Conservation (phyloP, 2,797 vertebrate genomes). For the Gambusia yucatana region DNA sequence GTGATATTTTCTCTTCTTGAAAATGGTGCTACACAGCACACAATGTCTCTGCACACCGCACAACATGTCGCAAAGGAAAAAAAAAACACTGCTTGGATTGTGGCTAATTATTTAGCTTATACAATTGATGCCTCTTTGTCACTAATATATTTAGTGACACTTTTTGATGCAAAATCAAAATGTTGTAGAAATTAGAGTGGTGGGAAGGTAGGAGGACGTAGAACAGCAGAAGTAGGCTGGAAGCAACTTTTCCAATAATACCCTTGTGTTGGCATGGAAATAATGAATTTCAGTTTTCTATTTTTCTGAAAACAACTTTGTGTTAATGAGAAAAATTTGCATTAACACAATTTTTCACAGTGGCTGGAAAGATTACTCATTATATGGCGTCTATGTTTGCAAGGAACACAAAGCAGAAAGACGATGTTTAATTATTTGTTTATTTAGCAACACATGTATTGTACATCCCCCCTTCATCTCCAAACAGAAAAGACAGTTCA, state of each 20-base stretch:
- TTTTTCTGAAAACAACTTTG: neutral
- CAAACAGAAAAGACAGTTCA: neutral
- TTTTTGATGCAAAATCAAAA: neutral
- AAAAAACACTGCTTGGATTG: neutral
- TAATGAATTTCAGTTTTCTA: neutral
- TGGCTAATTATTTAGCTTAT: neutral
- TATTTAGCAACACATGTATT: neutral
- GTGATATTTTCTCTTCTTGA: neutral
- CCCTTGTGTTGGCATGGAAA: neutral
- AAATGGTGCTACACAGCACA: neutral
- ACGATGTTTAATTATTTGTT: neutral
- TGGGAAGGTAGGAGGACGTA: neutral
- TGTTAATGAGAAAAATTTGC: too few species aligned
- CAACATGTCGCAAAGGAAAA: neutral
- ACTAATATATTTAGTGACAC: neutral
- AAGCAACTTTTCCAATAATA: neutral
- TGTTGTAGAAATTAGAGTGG: neutral
- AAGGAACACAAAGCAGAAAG: neutral
- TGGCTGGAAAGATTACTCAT: neutral
- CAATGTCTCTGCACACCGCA: neutral
- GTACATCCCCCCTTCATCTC: neutral
- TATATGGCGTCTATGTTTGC: neutral
- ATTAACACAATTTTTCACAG: too few species aligned
- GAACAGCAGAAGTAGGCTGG: neutral
- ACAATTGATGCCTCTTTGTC: neutral